Evolutionary conservation across 2,888 invertebrate genomes (phyloP), one percentile per base, ranked within the genome.

Genomic region (Anthrax anthrax): DNA sequence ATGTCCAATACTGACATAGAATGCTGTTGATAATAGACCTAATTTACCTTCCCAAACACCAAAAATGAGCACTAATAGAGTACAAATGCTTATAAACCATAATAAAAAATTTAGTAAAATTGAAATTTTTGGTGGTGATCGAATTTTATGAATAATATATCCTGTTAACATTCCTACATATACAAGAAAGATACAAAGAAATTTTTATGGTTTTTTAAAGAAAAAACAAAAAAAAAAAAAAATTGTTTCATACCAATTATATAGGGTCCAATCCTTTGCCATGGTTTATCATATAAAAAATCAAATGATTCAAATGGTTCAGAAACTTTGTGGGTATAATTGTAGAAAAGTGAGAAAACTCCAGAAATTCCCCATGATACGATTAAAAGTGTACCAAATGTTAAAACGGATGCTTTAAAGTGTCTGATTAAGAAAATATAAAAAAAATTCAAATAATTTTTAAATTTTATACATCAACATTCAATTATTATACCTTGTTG

Each of bases 221-320:
- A 12, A 12, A 32, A 32, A 32, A 29, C 5, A 29, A 29, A 29
- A 29, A 32, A 32, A 32, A 8, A 23, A 23, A 23, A 8, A 23
- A 23, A 32, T 4, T 32, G 4, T 13, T 29, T 56, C 71, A 72
- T 63, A 77, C 86, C 87, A 43, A 87, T 71, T 58, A 87, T 75
- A 63, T 86, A 87, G 12, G 86, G 81, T 10, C 85, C 85, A 23
- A 85, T 78, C 57, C 87, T 73, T 51, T 84, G 75, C 86, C 87
- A 87, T 10, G 87, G 87, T 58, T 86, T 87, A 65, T 86, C 85
- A 61, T 87, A 87, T 8, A 87, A 69, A 52, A 82, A 78, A 65
- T 86, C 84, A 63, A 87, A 86, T 59, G 86, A 77, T 53, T 84
- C 84, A 57, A 87, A 86, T 1, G 87, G 86, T 58, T 84, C 78